phyloP scores from a whole-genome alignment of 2,888 invertebrate species.

The Iselma pallidipennis region DNA sequence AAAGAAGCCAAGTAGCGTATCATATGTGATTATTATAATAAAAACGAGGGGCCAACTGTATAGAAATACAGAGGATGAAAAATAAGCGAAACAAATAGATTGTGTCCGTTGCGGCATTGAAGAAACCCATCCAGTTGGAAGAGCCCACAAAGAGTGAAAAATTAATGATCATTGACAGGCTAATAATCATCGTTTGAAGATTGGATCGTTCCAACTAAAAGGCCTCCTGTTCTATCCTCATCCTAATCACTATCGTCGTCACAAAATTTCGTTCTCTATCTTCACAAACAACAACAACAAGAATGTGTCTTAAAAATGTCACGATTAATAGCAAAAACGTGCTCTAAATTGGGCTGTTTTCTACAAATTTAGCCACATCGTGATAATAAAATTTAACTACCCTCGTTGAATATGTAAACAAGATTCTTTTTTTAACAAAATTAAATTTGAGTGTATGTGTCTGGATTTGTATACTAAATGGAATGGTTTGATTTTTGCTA shows the following conservation, averaged over 20 bases:
- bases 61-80: background rate
- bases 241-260: background rate
- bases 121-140: conserved; percentile 41
- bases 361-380: background rate
- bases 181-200: conserved; percentile 38
- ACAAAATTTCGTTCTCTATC: background rate
- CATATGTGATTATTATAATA: background rate
- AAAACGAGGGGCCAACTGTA: background rate
- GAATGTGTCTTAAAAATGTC: background rate
- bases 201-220: conserved; percentile 5
- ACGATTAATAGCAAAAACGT: conserved; percentile 1
- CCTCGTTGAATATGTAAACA: background rate
- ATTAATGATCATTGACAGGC: conserved; percentile 48
- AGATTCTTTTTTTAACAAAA: background rate
- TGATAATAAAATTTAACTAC: background rate
- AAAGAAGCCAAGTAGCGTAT: background rate
- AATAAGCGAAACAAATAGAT: background rate
- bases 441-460: background rate
- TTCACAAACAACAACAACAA: too few species aligned
- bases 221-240: background rate
- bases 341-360: background rate
- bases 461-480: too few species aligned
- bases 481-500: background rate
- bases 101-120: conserved; percentile 21
- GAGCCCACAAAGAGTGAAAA: conserved; percentile 39